Conservation (phyloP, 2,113 vertebrate species). For the Lonchura striata region DNA sequence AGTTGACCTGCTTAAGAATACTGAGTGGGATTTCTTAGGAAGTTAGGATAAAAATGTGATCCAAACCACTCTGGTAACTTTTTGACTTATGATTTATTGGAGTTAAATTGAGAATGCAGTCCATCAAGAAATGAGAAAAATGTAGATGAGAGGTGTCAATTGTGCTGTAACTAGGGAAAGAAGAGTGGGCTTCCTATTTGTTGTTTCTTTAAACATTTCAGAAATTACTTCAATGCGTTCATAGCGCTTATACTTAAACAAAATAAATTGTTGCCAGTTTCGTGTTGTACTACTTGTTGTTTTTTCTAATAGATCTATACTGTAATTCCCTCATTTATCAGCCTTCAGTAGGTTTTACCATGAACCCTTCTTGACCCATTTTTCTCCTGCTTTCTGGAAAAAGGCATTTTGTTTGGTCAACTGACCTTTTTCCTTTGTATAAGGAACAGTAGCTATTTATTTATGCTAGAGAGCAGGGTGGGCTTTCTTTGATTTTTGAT, state of each 20-base stretch:
- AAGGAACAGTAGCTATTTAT: neutral
- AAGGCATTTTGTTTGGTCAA: neutral
- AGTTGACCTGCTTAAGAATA: neutral
- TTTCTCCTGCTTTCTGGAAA: neutral
- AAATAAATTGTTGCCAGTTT: neutral
- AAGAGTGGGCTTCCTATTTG: neutral
- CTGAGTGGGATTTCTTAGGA: neutral
- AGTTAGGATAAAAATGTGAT: neutral
- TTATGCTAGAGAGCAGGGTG: neutral
- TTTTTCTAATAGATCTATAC: neutral
- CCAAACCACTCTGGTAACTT: neutral
- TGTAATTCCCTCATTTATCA: neutral
- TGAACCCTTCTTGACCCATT: neutral
- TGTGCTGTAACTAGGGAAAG: neutral
- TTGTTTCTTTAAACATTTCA: neutral
- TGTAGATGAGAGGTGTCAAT: neutral
- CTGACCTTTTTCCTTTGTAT: neutral
- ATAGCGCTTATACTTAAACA: neutral
- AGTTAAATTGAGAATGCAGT: neutral
- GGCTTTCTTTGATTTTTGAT: neutral
- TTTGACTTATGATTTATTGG: neutral
- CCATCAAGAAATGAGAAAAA: neutral
- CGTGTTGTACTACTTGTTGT: neutral
- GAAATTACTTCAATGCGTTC: neutral
- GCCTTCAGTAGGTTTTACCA: neutral